phyloP scores from a whole-genome alignment of 2,113 vertebrate genomes.

The Cnemophilus loriae region DNA sequence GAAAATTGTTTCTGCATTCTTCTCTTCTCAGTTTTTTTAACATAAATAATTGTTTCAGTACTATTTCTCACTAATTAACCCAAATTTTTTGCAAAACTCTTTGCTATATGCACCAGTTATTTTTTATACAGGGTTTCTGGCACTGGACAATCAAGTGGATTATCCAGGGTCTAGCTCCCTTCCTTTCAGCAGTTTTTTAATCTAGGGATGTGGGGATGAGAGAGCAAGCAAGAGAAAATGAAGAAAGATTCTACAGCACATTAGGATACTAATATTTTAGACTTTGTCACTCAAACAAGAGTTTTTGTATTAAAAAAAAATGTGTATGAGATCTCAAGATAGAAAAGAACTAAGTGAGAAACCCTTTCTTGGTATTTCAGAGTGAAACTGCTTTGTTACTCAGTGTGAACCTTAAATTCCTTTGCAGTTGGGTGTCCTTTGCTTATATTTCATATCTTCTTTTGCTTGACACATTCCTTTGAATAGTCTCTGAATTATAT shows the following conservation, averaged over 20 bases:
- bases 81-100: neutral
- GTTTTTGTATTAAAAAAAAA: neutral
- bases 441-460: neutral
- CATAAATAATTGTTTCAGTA: neutral
- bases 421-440: neutral
- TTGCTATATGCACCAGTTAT: neutral
- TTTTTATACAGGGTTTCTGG: neutral
- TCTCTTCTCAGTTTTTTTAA: neutral
- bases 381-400: neutral
- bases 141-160: neutral
- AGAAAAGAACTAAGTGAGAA: neutral
- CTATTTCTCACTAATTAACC: neutral
- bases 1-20: neutral
- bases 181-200: neutral
- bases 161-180: neutral
- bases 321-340: neutral
- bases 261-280: neutral
- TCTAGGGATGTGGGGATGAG: accelerated
- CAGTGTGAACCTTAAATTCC: neutral
- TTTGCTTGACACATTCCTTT: neutral
- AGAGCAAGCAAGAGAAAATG: neutral
- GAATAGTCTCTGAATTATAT: neutral
- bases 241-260: neutral
- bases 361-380: neutral
- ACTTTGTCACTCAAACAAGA: neutral